Base-by-base conservation (phyloP, 1,140 invertebrate genomes). In the Polypedilum vanderplanki region DNA sequence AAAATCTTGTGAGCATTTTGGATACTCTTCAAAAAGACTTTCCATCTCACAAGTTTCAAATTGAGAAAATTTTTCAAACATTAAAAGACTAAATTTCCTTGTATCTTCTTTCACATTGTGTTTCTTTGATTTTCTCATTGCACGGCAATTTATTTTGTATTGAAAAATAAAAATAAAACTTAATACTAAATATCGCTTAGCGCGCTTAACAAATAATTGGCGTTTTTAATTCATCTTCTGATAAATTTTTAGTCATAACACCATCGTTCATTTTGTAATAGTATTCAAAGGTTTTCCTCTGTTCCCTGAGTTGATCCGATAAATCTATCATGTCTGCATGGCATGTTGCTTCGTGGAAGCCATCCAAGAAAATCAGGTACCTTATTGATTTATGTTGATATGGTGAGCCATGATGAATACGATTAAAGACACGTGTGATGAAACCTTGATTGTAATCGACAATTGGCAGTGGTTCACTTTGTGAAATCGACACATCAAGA, bases 11-110 rank as follows among this genome's bases (percentile, higher is more conserved):
- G 73, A 80, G 84, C 64, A 81, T 89, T 24, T 81, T 88, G 67
- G 84, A 87, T 76, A 83, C 83, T 76, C 80, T 89, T 1, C 78
- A 80, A 74, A 78, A 78, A 17, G 87, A 89, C 77, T 89, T 88
- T 83, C 88, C 89, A 1, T 78, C 84, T 20, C 81, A 86, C 10
- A 81, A 84, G 75, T 77, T 81, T 9, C 80, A 83, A 76, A 83
- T 89, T 74, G 78, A 77, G 5, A 86, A 86, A 80, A 83, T 89
- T 75, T 76, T 85, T 17, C 83, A 88, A 75, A 85, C 85, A 20
- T 78, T 88, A n/a, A 81, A 80, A 40, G 78, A 79, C 74, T 80
- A 74, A 40, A 75, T 22, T 70, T 70, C n/a, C n/a, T 70, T n/a
- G 17, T 70, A 18, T 20, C 3, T 70, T 9, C 15, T 12, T 57